Conservation (phyloP, 2,888 invertebrate species). For the Perdita meconis region DNA sequence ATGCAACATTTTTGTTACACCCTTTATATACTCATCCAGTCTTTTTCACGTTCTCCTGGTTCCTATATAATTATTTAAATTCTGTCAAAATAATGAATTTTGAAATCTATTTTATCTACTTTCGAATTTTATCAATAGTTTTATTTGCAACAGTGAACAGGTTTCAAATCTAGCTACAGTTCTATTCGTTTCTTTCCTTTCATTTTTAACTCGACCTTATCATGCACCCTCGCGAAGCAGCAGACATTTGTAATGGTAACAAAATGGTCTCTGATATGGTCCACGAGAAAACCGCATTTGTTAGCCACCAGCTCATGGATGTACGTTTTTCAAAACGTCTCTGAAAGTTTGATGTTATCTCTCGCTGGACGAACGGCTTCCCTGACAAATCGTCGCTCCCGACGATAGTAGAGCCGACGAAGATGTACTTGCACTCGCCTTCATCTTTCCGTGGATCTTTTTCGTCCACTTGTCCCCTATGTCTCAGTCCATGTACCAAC, state of each 20-base stretch:
- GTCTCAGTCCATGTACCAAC: background rate
- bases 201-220: slow-evolving; percentile 18
- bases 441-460: slow-evolving; percentile 26
- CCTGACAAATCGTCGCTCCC: slow-evolving; percentile 76
- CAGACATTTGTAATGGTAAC: slow-evolving; percentile 60
- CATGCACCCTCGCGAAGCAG: slow-evolving; percentile 30
- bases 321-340: slow-evolving; percentile 62
- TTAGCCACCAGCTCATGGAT: slow-evolving; percentile 54
- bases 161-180: background rate
- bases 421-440: slow-evolving; percentile 51
- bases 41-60: too few relatives aligned
- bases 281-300: slow-evolving; percentile 61
- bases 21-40: too few relatives aligned
- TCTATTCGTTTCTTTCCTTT: background rate
- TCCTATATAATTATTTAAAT: too few relatives aligned
- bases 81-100: too few relatives aligned
- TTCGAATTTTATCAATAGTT: background rate
- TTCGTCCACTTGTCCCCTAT: background rate
- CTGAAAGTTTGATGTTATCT: slow-evolving; percentile 69
- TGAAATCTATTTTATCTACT: too few relatives aligned
- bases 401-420: slow-evolving; percentile 33
- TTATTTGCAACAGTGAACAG: background rate
- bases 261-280: slow-evolving; percentile 51
- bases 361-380: slow-evolving; percentile 53
- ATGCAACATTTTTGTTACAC: too few relatives aligned